Evolutionary conservation across 2,797 vertebrate genomes (phyloP), one percentile per base, ranked within the genome.

Genomic region (Cynopterus sphinx): DNA sequence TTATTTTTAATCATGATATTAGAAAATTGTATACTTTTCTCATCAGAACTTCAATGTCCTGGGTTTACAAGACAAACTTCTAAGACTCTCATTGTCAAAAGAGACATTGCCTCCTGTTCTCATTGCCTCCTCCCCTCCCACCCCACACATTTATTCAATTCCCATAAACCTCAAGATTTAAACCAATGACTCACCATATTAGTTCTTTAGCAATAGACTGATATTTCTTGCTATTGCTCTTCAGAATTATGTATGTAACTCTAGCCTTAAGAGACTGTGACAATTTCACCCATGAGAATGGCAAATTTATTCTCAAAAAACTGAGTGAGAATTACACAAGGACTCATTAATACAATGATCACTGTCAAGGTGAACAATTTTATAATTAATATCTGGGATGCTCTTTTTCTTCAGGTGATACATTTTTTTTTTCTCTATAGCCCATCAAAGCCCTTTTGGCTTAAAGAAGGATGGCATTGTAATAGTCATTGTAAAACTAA

Each of bases 231-330:
- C 19, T 43, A 19, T 63, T 77, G 70, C 77, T 96, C 49, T 46
- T 71, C 28, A 36, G 17, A 75, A 3, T 87, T 88, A 49, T 90
- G 6, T 61, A 81, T 87, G 5, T 67, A 87, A 91, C n/a, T 94
- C 46, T 79, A 96, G 71, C 19, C 78, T 55, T 68, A 51, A 70
- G 36, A 90, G 67, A 85, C 26, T 75, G 68, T 41, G 46, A 74
- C 22, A 70, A 78, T 77, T 85, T 92, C 71, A 94, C 81, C 75
- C 71, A 94, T 5, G 49, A 49, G 49, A 86, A 33, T 90, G 24
- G 28, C 49, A 93, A 95, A 91, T 75, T 96, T 84, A 92, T 75
- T 88, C 74, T 95, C 51, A 53, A 53, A 95, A 92, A 95, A 91
- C 17, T 12, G 39, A 39, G 17, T 65, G 86, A 93, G 81, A 87